Base-by-base conservation (phyloP, 2,113 vertebrate genomes). In the Hemicordylus capensis region DNA sequence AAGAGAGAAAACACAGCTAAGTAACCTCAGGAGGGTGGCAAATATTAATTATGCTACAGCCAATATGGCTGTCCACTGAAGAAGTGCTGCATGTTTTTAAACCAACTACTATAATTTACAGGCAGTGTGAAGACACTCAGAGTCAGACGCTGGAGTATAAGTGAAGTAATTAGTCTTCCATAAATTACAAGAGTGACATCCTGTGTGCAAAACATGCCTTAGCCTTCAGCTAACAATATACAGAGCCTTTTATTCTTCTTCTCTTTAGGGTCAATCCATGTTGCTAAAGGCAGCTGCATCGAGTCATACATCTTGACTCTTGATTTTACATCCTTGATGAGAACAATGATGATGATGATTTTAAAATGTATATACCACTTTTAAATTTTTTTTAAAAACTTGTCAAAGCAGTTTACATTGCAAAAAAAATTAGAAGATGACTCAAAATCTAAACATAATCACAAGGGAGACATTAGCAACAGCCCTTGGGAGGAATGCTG, bases 101-200 rank as follows among this genome's bases (percentile, higher is more conserved):
- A 85, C 90, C 92, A 92, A 91, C 79, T 0, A 89, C 90, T 91
- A 1, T 93, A 94, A 93, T 93, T 93, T 95, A 92, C 81, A 75
- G 34, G 85, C n/a, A n/a, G n/a, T n/a, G 88, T 19, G 85, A 93
- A 77, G 85, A 92, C 91, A 90, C 61, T 1, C 31, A 91, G 89
- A 2, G 85, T 17, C 82, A 93, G 94, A 84, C 90, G 93, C 86
- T 88, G 86, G 89, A 91, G 42, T 42, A 69, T 84, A 92, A 92
- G 86, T 89, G 0, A 24, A 92, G 90, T 91, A 93, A 93, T 93
- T 94, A 93, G 92, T 7, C 92, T 93, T 93, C 93, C 91, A 87
- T 92, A 92, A 94, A 90, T 75, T 93, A 92, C 90, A 94, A 93
- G 94, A 94, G 91, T 94, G 94, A 93, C 93, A 95, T 94, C 93